These are phyloP conservation scores for Chionomys nivalis DNA, from an alignment of 2,113 vertebrate species.

Conservation along the genomic window DNA sequence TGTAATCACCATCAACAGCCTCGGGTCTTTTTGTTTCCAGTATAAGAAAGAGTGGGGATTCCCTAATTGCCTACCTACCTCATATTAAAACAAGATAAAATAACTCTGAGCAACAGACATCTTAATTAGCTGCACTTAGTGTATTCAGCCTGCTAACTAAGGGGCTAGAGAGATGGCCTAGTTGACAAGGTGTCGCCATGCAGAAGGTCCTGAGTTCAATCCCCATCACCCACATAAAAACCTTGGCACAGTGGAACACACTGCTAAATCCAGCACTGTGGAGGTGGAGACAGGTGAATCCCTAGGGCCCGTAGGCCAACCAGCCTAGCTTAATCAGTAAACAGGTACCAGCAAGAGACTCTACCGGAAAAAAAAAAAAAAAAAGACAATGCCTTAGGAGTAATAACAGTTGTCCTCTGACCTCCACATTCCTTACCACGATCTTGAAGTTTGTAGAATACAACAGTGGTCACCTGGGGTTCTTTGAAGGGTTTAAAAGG, in stretches of 20 bases:
- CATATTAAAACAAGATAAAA: conserved; percentile 39
- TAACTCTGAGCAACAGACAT: background rate
- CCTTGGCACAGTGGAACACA: background rate
- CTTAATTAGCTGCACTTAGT: background rate
- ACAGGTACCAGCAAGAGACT: background rate
- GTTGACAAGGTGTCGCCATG: background rate
- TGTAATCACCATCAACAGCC: conserved; percentile 1
- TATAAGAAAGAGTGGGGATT: background rate
- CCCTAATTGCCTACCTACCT: background rate
- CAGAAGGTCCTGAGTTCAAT: background rate
- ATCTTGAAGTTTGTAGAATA: background rate
- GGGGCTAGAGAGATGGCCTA: background rate
- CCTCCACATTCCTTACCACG: background rate
- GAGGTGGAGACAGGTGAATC: background rate
- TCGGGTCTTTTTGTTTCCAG: conserved; percentile 33
- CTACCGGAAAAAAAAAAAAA: background rate
- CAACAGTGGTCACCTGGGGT: background rate
- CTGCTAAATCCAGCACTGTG: background rate
- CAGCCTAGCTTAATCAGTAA: background rate
- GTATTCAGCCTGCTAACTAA: background rate
- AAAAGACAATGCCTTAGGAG: background rate
- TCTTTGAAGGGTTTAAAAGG: background rate
- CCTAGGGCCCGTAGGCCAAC: too few species aligned
- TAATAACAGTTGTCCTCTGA: background rate
- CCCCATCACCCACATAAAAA: background rate